Base-by-base conservation (phyloP, 30 jellyfish, hydroid and myxozoan species). In the Nemopilema nomurai region DNA sequence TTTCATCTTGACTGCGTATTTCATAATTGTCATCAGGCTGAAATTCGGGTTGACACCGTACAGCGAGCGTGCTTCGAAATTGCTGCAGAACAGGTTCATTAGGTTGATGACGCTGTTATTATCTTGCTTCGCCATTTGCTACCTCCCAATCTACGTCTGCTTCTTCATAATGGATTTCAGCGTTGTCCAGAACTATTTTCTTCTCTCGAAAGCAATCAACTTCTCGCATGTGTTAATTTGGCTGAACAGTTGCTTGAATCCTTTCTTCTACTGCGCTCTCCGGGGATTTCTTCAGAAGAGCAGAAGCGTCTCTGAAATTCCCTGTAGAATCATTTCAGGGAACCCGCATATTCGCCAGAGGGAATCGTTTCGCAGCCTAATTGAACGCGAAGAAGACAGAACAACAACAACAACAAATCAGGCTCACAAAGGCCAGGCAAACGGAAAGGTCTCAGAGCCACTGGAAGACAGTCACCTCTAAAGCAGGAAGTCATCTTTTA, bases 221-320 rank as follows among this genome's bases (percentile, higher is more conserved):
- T 87, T 76, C 69, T 72, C 96, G 31, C 90, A 77, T 22, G 85
- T 87, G 23, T 77, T 87, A 21, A 81, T 72, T 31, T 90, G 97
- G 97, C 28, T 83, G 30, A 90, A 82, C 77, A 90, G 97, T 49
- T 90, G 97, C 71, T 32, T 90, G 62, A 90, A 90, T 49, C 97
- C 97, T 19, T 90, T 90, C 87, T 71, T 90, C 27, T 90, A 90
- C 82, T 90, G 97, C 67, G 82, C 90, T 0, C 29, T 90, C 63
- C 85, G 79, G 51, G 90, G 92, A 6, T 82, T 71, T 71, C 27
- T 90, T 41, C 77, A 77, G 78, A 79, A 76, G 22, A 64, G 78
- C 18, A 74, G 71, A 27, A 67, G 73, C 28, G 52, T 1, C 4
- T 22, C 62, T 6, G 74, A 71, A 25, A 32, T 51, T 31, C 74